These are phyloP conservation scores for Petromus typicus DNA, from an alignment of 2,113 vertebrate genomes.

Conservation along the genomic window DNA sequence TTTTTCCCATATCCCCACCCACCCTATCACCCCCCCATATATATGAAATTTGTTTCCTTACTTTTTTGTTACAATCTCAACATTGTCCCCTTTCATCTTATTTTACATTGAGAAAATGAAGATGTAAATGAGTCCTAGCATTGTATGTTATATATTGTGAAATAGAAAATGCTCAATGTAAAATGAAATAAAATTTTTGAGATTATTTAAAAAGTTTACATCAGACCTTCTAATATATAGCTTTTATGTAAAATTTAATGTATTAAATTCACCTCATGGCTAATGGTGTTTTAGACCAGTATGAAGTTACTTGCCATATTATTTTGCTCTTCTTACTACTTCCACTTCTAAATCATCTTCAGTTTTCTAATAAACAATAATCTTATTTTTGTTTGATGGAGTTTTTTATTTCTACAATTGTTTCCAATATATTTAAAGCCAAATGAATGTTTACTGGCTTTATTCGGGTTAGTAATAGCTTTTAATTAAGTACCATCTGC, in stretches of 20 bases:
- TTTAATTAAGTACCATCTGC: slow-evolving; percentile 54
- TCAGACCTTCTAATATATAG: not conserved
- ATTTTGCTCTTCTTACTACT: not conserved
- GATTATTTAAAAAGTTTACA: not conserved
- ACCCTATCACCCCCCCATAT: no score
- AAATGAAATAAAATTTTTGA: not conserved
- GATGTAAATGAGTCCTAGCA: no score
- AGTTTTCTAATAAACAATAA: not conserved
- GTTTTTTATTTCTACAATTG: not conserved
- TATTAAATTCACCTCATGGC: not conserved
- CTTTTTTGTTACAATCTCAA: no score
- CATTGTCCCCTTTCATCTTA: no score
- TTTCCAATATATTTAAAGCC: not conserved
- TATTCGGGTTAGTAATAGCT: not conserved
- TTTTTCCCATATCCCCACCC: no score
- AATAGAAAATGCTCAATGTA: no score
- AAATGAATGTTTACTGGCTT: not conserved
- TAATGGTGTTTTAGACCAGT: not conserved
- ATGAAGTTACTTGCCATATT: not conserved
- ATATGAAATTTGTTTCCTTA: no score
- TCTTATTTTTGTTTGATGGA: not conserved
- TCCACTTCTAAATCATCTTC: not conserved
- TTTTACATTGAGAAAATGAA: no score
- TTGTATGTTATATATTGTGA: no score
- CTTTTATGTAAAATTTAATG: not conserved